Conservation (phyloP, 2,797 vertebrate genomes). For the Lagorchestes hirsutus region DNA sequence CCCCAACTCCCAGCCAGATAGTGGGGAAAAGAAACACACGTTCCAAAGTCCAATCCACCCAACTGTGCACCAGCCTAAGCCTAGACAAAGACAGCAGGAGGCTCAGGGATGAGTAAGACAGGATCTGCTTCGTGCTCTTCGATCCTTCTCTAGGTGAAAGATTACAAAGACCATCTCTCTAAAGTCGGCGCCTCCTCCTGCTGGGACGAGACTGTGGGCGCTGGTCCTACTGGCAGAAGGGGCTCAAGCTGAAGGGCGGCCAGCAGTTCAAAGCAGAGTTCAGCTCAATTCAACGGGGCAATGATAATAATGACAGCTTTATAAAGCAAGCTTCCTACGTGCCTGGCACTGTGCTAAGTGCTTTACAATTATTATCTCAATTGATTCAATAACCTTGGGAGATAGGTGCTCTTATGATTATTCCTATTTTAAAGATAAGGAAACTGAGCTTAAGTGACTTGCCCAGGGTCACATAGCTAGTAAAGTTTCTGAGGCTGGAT, state of each 20-base stretch:
- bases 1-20: neutral
- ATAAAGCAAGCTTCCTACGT: too few species aligned
- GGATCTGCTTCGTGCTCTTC: neutral
- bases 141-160: neutral
- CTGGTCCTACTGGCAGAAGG: neutral
- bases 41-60: neutral
- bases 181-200: neutral
- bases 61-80: neutral
- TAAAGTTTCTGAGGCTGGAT: too few species aligned
- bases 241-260: neutral
- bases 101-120: neutral
- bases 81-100: neutral
- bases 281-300: neutral
- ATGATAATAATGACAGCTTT: neutral
- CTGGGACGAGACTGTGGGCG: too few species aligned
- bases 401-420: too few species aligned
- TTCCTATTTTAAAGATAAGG: too few species aligned
- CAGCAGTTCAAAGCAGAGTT: neutral
- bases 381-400: too few species aligned
- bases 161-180: neutral
- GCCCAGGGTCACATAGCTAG: too few species aligned
- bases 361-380: too few species aligned
- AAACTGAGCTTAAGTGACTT: too few species aligned
- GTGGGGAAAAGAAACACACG: neutral
- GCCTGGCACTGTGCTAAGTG: too few species aligned